Conservation (phyloP, 2,113 vertebrate species). For the Loxodonta africana region DNA sequence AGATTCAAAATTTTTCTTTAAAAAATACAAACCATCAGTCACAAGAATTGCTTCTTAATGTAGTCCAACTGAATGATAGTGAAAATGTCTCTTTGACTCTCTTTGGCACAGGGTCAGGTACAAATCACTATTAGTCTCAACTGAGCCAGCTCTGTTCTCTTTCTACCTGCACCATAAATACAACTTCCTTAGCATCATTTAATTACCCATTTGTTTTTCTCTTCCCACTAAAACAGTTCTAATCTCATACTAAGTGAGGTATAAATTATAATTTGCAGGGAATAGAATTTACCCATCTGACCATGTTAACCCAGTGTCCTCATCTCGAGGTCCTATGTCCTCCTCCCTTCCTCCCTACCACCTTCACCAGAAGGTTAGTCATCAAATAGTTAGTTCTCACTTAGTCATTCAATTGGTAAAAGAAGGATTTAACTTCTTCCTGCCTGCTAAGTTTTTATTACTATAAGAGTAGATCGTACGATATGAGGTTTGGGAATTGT, state of each 20-base stretch:
- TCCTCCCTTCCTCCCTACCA: background rate
- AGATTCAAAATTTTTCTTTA: background rate
- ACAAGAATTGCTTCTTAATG: background rate
- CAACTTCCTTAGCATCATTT: background rate
- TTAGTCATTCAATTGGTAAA: background rate
- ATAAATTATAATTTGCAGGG: background rate
- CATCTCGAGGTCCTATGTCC: background rate
- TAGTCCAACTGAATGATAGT: background rate
- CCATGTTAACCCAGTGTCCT: background rate
- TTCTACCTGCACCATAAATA: background rate
- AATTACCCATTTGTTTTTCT: slow-evolving; percentile 29
- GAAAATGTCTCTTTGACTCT: background rate
- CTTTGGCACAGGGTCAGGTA: background rate
- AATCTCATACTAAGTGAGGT: background rate
- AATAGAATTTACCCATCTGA: background rate
- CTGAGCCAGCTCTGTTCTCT: background rate
- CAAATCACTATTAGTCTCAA: background rate
- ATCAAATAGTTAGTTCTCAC: background rate
- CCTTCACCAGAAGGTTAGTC: background rate
- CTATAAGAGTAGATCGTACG: background rate
- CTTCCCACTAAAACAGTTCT: slow-evolving; percentile 31
- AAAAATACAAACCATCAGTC: slow-evolving; percentile 14
- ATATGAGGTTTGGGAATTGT: background rate
- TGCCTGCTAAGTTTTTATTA: background rate
- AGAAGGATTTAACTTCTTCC: slow-evolving; percentile 19